Conservation (phyloP, 2,797 vertebrate species). For the Mus caroli region DNA sequence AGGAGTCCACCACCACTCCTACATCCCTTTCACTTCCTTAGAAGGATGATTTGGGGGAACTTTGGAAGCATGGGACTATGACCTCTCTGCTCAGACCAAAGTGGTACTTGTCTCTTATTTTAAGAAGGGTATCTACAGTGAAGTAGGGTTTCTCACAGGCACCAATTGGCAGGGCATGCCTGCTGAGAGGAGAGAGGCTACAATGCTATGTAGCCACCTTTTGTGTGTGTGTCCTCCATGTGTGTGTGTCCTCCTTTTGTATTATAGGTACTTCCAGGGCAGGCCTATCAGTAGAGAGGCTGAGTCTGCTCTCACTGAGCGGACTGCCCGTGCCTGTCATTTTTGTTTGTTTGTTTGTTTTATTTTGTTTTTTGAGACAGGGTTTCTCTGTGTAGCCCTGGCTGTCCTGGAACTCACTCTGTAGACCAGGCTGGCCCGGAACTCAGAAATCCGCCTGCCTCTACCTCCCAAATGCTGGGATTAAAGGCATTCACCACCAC, state of each 20-base stretch:
- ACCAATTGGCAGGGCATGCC: not conserved
- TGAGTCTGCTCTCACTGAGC: not conserved
- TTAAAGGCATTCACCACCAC: no score
- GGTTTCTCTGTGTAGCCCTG: no score
- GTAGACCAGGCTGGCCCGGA: no score
- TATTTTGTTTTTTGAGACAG: no score
- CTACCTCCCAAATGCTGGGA: no score
- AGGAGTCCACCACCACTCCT: not conserved
- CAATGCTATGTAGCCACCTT: not conserved
- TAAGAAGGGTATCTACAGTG: not conserved
- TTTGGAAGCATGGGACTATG: not conserved
- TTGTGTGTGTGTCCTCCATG: no score
- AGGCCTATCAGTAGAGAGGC: accelerated
- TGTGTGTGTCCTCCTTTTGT: not conserved
- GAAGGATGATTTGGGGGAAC: not conserved
- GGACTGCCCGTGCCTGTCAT: no score
- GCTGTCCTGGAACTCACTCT: no score
- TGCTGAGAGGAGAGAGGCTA: not conserved
- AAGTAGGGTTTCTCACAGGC: not conserved
- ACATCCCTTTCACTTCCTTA: not conserved
- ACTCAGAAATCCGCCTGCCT: no score
- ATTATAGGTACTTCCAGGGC: accelerated
- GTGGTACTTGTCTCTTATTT: not conserved
- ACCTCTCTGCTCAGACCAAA: not conserved
- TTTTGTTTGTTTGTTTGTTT: no score